phyloP scores from a whole-genome alignment of 2,797 vertebrate genomes.

The Sus cebifrons region DNA sequence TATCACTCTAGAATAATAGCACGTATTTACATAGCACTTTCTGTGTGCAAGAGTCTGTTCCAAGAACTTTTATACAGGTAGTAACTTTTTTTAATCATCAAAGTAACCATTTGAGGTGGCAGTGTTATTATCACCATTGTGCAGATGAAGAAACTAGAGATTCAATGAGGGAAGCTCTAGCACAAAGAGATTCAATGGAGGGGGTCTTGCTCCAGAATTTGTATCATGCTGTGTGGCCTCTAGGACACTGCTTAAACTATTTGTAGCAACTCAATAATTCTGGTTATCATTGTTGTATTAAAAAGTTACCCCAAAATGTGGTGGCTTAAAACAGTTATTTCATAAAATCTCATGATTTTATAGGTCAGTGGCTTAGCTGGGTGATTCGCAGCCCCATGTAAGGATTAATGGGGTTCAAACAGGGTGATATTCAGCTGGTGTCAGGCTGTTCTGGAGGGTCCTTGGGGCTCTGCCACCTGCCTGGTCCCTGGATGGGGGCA shows the following conservation, averaged over 20 bases:
- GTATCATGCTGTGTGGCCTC: background rate
- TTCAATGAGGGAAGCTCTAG: background rate
- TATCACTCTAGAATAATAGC: background rate
- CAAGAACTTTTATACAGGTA: background rate
- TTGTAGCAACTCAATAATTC: background rate
- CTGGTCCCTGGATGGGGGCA: background rate
- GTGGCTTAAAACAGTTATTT: background rate
- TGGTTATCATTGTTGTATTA: background rate
- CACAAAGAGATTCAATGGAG: background rate
- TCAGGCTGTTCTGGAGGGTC: background rate
- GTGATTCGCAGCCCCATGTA: background rate
- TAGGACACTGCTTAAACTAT: background rate
- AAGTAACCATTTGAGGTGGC: background rate
- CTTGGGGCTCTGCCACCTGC: background rate
- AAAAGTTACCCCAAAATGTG: background rate
- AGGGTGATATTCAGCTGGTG: background rate
- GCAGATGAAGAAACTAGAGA: background rate
- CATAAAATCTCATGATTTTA: background rate
- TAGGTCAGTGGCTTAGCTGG: background rate
- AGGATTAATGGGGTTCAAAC: background rate
- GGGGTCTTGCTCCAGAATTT: background rate
- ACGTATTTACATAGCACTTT: background rate
- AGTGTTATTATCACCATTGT: background rate
- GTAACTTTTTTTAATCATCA: background rate
- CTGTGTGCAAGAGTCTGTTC: background rate